phyloP scores from a whole-genome alignment of 2,888 invertebrate genomes.

The Leistus spinibarbis region DNA sequence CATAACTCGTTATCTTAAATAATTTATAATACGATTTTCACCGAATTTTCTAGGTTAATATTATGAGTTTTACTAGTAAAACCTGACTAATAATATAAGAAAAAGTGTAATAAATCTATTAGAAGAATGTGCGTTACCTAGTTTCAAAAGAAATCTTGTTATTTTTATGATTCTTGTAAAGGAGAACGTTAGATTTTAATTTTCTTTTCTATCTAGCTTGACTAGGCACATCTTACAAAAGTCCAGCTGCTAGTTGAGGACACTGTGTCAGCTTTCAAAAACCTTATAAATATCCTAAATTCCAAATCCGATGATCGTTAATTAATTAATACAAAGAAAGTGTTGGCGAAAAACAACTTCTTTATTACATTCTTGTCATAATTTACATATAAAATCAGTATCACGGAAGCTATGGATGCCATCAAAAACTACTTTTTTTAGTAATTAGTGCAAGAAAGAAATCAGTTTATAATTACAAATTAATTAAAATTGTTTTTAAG shows the following conservation, averaged over 20 bases:
- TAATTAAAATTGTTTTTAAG: not conserved
- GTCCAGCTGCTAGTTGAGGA: conserved; percentile 1
- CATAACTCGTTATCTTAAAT: no score
- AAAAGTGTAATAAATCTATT: not conserved
- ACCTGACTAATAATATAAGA: no score
- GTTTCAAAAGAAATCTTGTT: not conserved
- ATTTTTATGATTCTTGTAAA: not conserved
- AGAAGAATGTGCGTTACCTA: not conserved
- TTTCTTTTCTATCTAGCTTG: not conserved
- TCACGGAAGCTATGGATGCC: not conserved
- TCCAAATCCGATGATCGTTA: not conserved
- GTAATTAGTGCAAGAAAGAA: not conserved
- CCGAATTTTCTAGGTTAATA: not conserved
- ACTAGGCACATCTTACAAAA: not conserved
- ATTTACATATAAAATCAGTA: not conserved
- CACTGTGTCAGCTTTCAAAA: conserved; percentile 19
- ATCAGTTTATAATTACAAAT: not conserved
- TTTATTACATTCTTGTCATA: not conserved
- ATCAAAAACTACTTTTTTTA: not conserved
- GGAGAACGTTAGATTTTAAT: conserved; percentile 3
- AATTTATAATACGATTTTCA: not conserved
- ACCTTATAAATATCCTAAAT: not conserved
- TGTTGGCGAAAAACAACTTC: not conserved
- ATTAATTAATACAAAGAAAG: not conserved
- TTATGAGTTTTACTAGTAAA: not conserved